phyloP scores from a whole-genome alignment of 64 coral and sea anemone species.

The Hydrozoanthus tunicans region DNA sequence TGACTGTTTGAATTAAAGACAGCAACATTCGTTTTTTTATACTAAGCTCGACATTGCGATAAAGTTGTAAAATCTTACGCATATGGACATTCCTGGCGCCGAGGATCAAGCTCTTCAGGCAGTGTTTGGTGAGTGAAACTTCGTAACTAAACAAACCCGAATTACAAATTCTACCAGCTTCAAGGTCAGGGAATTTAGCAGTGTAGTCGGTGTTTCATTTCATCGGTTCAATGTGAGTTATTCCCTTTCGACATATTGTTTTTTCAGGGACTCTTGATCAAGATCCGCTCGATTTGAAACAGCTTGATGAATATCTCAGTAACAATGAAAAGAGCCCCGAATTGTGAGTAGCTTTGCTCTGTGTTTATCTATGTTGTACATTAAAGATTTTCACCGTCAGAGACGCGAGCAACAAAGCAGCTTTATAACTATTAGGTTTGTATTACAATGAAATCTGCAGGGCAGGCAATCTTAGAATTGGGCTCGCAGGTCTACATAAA shows the following conservation, averaged over 20 bases:
- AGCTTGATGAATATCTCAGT: conserved; percentile 41
- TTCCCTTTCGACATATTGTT: not conserved
- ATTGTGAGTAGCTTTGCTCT: not conserved
- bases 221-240: conserved; percentile 18
- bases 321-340: conserved; percentile 16
- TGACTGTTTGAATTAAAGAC: conserved; percentile 14
- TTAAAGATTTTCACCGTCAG: not conserved
- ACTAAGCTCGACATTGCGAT: not conserved
- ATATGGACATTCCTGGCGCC: conserved; percentile 31
- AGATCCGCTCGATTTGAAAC: conserved; percentile 30
- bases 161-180: not conserved
- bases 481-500: too few relatives aligned
- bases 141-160: not conserved
- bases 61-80: not conserved
- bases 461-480: not conserved
- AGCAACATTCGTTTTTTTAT: not conserved
- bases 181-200: not conserved
- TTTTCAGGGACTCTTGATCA: conserved; percentile 23
- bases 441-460: not conserved
- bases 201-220: not conserved
- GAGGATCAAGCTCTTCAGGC: conserved; percentile 28
- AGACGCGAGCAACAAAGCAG: not conserved
- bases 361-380: not conserved
- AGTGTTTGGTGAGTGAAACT: conserved; percentile 9
- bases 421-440: conserved; percentile 38